These are phyloP conservation scores for Trematocara zebra DNA, from an alignment of 2,113 vertebrate genomes.

Conservation along the genomic window DNA sequence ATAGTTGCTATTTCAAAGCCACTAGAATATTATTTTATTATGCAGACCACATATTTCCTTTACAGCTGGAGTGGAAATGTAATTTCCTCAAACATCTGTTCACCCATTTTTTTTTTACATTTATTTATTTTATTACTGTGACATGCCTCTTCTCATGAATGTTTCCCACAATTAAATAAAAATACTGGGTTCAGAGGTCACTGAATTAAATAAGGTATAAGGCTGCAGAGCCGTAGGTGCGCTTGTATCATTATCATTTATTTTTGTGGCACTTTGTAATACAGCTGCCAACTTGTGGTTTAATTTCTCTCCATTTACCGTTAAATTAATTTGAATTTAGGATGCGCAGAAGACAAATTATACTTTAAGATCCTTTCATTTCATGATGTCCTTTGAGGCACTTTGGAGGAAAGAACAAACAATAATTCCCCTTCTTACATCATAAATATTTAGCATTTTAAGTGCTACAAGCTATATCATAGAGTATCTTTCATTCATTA, in stretches of 20 bases:
- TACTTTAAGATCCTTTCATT: not conserved
- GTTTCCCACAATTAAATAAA: not conserved
- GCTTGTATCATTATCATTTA: not conserved
- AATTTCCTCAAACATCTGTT: slow-evolving; percentile 91
- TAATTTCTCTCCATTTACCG: not conserved
- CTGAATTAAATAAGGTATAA: not conserved
- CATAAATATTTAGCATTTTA: not conserved
- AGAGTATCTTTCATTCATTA: not conserved
- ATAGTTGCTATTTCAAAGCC: not conserved
- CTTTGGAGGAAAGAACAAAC: not conserved
- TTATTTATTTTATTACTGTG: not conserved
- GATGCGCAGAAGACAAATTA: not conserved
- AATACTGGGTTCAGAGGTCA: not conserved
- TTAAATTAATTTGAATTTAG: not conserved
- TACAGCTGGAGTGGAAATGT: slow-evolving; percentile 74
- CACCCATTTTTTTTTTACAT: not conserved
- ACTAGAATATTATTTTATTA: slow-evolving; percentile 71
- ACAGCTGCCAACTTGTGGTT: not conserved
- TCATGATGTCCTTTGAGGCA: not conserved
- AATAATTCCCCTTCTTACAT: not conserved
- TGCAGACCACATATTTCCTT: slow-evolving; percentile 83
- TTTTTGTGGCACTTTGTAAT: not conserved
- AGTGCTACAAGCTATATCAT: not conserved
- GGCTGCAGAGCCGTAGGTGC: not conserved
- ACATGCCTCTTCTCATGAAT: not conserved